These are phyloP conservation scores for Oreotragus oreotragus DNA, from an alignment of 2,113 vertebrate genomes.

Conservation along the genomic window DNA sequence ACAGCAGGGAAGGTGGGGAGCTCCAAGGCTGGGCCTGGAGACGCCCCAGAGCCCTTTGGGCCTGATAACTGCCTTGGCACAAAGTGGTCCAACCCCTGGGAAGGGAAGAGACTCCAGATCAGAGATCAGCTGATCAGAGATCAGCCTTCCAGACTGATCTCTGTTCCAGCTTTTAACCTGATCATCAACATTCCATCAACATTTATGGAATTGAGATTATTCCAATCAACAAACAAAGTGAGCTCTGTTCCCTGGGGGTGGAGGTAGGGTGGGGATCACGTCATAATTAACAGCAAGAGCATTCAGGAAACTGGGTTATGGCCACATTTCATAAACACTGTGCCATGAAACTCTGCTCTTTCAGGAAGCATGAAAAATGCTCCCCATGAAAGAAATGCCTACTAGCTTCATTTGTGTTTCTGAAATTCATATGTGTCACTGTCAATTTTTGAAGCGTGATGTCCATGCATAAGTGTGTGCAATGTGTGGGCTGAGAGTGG, in stretches of 20 bases:
- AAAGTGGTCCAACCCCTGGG: no score
- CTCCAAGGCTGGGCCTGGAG: background rate
- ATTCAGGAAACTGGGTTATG: fast-evolving
- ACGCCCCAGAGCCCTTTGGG: fast-evolving
- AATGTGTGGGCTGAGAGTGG: no score
- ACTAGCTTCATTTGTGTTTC: background rate
- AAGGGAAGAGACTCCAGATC: no score
- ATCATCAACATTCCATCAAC: fast-evolving
- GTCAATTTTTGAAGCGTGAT: background rate
- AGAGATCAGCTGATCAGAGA: no score
- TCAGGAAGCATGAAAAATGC: background rate
- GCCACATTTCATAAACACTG: background rate
- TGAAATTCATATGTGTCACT: fast-evolving
- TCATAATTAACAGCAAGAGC: fast-evolving
- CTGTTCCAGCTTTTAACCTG: background rate
- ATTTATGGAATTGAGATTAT: no score
- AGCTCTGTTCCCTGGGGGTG: background rate
- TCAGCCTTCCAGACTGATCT: background rate
- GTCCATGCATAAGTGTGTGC: fast-evolving
- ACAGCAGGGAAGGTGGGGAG: fast-evolving
- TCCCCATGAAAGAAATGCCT: fast-evolving
- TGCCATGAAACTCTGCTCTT: fast-evolving
- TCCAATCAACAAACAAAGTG: fast-evolving
- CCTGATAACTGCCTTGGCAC: background rate
- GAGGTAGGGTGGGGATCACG: background rate